phyloP scores from a whole-genome alignment of 1,140 invertebrate species.

The Nilaparvata lugens region DNA sequence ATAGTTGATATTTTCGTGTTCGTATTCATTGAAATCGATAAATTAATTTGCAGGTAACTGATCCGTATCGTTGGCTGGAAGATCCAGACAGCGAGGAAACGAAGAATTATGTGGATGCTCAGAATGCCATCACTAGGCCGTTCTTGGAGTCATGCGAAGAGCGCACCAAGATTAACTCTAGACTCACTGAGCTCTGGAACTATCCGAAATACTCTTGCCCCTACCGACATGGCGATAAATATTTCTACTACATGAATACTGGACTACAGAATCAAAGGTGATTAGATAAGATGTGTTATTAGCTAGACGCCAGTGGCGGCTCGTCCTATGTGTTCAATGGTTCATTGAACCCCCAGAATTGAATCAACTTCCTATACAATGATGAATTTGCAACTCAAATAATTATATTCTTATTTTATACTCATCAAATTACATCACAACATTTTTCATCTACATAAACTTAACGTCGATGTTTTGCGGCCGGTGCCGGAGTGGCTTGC shows the following conservation, averaged over 20 bases:
- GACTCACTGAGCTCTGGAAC: constrained; percentile 87
- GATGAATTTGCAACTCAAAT: too few species aligned
- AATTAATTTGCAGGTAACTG: constrained; percentile 57
- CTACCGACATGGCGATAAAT: constrained; percentile 68
- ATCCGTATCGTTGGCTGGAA: constrained; percentile 96
- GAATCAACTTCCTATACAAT: too few species aligned
- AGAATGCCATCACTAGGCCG: constrained; percentile 82
- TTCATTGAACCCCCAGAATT: too few species aligned
- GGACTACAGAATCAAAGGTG: constrained; percentile 95
- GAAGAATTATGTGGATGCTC: constrained; percentile 80
- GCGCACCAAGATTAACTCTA: constrained; percentile 59
- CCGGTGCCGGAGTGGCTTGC: too few species aligned
- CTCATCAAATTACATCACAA: too few species aligned
- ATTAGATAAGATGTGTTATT: constrained; percentile 27
- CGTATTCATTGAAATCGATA: too few species aligned
- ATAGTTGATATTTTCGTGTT: neutral
- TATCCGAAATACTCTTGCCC: constrained; percentile 93
- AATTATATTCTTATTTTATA: too few species aligned
- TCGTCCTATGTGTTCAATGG: too few species aligned
- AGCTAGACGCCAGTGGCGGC: too few species aligned
- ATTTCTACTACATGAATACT: constrained; percentile 89
- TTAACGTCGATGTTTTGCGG: too few species aligned
- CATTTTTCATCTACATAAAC: too few species aligned
- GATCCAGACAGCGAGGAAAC: constrained; percentile 90
- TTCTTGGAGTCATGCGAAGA: constrained; percentile 70